A percentile compares a stretch with the other conserved stretches of the same genome.
Conservation (phyloP, 2,113 vertebrate genomes). For the Ciconia maguari region DNA sequence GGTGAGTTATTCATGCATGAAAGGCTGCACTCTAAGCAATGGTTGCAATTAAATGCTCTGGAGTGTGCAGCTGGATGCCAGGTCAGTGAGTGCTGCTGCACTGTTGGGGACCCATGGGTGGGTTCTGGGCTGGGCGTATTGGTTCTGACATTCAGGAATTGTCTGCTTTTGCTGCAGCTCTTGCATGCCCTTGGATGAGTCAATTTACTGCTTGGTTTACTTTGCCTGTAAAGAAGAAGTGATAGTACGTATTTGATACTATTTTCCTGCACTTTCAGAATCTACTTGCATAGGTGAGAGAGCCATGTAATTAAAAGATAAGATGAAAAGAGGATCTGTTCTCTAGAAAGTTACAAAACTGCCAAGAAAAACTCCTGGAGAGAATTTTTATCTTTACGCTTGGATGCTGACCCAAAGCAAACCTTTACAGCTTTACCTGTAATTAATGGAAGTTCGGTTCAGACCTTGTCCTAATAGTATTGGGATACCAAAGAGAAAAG, state of each 20-base stretch:
- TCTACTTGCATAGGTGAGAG: background rate
- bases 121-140: background rate
- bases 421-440: background rate
- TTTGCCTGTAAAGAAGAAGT: background rate
- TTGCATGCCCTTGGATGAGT: background rate
- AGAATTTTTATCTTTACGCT: background rate
- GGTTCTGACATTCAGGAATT: fast-evolving
- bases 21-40: background rate
- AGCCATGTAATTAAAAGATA: background rate
- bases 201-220: background rate
- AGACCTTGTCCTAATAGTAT: background rate
- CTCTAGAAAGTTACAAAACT: background rate
- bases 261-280: background rate
- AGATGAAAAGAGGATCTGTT: background rate
- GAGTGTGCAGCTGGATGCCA: background rate
- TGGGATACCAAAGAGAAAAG: background rate
- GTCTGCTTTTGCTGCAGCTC: background rate
- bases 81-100: background rate
- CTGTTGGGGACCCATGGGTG: fast-evolving
- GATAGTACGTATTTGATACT: background rate
- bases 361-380: background rate
- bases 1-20: background rate
- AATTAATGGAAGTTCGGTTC: background rate
- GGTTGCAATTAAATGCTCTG: background rate
- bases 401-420: background rate